Evolutionary conservation across 2,113 vertebrate genomes (phyloP), one percentile per base, ranked within the genome.

Genomic region (Syrmaticus mikado): DNA sequence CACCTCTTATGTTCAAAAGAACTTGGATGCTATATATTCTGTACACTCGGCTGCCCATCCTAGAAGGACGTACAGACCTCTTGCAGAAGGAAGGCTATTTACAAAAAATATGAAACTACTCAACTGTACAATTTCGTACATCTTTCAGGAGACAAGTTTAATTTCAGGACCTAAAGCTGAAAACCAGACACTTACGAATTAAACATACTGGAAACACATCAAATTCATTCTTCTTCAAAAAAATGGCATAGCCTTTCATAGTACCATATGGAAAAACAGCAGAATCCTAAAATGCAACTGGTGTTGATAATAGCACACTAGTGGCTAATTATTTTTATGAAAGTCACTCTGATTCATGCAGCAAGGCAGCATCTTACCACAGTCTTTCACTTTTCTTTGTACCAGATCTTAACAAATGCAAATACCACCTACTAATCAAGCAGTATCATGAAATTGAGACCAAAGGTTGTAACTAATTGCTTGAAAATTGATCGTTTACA

Each of bases 271-370:
- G 87, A 91, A 83, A 87, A 65, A 3, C 50, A 87, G 72, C 75
- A 92, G 85, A 95, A 77, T 87, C 65, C 41, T 87, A 67, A 82
- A 93, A 78, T 64, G 72, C 68, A 80, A 84, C 50, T 85, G 52
- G 30, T 93, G 52, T 90, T 71, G 78, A 71, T 87, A 82, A 73
- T 46, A 22, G 25, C 55, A 87, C 17, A 34, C 72, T 92, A 38
- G 64, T 93, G 68, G 82, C 61, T 94, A 58, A 87, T 78, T 22
- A 27, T 55, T 89, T 72, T 82, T 70, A 27, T 80, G 84, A 92
- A 97, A 79, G 55, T 93, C 87, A 85, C 55, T 14, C 55, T 92
- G 75, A 93, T 88, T 86, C 83, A 92, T 76, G 48, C 38, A 85
- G 65, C 82, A 27, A 90, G 76, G 70, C 77, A 81, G 57, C 78